Conservation (phyloP, 1,140 invertebrate species). For the Drosophila biarmipes region DNA sequence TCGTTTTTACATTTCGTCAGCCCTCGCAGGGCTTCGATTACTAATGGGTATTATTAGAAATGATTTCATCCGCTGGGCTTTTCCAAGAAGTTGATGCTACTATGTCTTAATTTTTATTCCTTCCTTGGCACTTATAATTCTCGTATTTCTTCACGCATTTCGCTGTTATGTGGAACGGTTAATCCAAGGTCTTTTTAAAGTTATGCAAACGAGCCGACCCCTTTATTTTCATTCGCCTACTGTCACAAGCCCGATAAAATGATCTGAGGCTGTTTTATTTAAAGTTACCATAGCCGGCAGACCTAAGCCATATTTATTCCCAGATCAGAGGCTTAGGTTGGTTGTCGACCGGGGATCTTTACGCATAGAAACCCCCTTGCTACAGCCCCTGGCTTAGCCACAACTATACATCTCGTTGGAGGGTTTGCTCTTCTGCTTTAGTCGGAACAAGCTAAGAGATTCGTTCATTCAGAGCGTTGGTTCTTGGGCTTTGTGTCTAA, state of each 20-base stretch:
- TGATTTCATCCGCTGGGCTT: conserved; percentile 20
- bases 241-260: conserved; percentile 51
- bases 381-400: not conserved
- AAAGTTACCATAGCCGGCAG: conserved; percentile 26
- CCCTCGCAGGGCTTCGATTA: not conserved
- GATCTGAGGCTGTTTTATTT: conserved; percentile 48
- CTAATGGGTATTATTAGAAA: not conserved
- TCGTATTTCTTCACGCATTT: conserved; percentile 39
- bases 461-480: conserved; percentile 29
- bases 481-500: conserved; percentile 27
- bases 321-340: conserved; percentile 6
- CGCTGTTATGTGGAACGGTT: conserved; percentile 30
- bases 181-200: conserved; percentile 24
- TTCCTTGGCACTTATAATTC: conserved; percentile 5
- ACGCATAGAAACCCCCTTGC: not conserved
- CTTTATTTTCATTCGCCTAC: conserved; percentile 30
- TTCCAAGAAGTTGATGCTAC: not conserved
- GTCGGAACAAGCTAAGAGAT: conserved; percentile 13
- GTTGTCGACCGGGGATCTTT: not conserved
- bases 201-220: conserved; percentile 32
- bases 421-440: conserved; percentile 33
- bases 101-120: conserved; percentile 6
- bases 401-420: conserved; percentile 32
- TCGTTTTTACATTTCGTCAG: conserved; percentile 1
- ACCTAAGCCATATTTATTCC: conserved; percentile 27